Evolutionary conservation across 2,888 invertebrate genomes (phyloP).

Genomic region (Cordylochernes scorpioides): DNA sequence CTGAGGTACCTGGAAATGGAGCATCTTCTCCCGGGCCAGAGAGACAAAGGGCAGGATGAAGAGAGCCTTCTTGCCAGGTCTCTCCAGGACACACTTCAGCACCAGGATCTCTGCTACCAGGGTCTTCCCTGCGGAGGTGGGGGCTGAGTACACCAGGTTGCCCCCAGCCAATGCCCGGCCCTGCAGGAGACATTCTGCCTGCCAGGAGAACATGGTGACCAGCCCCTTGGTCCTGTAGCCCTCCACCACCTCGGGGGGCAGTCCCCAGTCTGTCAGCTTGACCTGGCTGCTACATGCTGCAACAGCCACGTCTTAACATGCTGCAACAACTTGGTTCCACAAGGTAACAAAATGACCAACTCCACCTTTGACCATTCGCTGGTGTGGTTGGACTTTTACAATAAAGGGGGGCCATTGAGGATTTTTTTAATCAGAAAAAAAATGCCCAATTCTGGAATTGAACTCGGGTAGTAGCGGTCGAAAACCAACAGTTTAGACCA

Average conservation of each 20-base stretch:
- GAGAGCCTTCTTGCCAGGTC: slow-evolving; percentile 54
- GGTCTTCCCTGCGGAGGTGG: slow-evolving; percentile 89
- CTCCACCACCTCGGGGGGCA: slow-evolving; percentile 33
- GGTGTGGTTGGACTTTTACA: too few species aligned
- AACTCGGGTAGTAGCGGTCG: too few species aligned
- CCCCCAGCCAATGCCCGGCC: slow-evolving; percentile 39
- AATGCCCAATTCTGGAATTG: too few species aligned
- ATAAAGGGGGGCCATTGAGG: too few species aligned
- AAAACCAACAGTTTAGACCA: too few species aligned
- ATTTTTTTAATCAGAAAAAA: too few species aligned
- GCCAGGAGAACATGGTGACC: slow-evolving; percentile 26
- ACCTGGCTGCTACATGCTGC: too few species aligned
- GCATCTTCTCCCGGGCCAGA: slow-evolving; percentile 83
- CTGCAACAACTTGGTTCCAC: too few species aligned
- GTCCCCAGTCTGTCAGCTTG: too few species aligned
- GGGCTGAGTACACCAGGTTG: slow-evolving; percentile 84
- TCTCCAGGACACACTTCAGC: slow-evolving; percentile 62
- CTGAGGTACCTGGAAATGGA: slow-evolving; percentile 54
- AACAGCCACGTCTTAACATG: too few species aligned
- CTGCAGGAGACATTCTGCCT: slow-evolving; percentile 43
- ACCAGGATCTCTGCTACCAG: slow-evolving; percentile 79
- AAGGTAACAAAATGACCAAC: too few species aligned
- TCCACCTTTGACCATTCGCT: too few species aligned
- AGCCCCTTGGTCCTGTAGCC: slow-evolving; percentile 24
- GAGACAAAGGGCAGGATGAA: slow-evolving; percentile 88